Evolutionary conservation across 2,888 invertebrate species (phyloP).

Genomic region (Ceratothoa steindachneri): DNA sequence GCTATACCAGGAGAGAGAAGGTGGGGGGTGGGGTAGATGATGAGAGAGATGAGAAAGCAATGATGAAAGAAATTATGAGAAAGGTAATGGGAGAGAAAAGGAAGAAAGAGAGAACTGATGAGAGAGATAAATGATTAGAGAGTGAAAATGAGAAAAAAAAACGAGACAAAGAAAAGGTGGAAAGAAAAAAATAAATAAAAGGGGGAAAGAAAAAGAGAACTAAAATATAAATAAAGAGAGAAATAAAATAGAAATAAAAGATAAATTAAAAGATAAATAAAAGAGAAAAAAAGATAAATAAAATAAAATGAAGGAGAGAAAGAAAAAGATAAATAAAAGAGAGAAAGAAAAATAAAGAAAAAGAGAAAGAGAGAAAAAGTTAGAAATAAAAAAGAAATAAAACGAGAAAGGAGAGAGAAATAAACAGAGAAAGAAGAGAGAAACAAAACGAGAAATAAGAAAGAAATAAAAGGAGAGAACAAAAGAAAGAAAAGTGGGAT

Average conservation of each 20-base stretch:
- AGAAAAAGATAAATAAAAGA: not conserved
- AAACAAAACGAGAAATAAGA: too few relatives aligned
- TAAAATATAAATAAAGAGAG: not conserved
- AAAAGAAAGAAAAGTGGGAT: too few relatives aligned
- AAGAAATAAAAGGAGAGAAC: too few relatives aligned
- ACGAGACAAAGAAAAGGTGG: not conserved
- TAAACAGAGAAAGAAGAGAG: not conserved
- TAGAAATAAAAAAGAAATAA: not conserved
- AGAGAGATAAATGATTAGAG: not conserved
- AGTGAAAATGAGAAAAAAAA: not conserved
- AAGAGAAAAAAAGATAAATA: not conserved
- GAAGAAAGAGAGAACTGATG: not conserved
- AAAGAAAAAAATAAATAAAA: not conserved
- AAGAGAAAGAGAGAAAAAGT: not conserved
- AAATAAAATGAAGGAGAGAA: not conserved
- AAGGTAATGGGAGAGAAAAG: not conserved
- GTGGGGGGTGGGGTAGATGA: too few relatives aligned
- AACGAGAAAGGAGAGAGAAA: not conserved
- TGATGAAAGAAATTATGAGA: not conserved
- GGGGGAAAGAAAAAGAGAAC: not conserved
- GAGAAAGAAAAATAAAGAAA: not conserved
- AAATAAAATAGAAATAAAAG: not conserved
- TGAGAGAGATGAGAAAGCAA: not conserved
- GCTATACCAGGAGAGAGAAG: too few relatives aligned
- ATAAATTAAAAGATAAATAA: not conserved